These are phyloP conservation scores for Pristionchus arcanus DNA, from an alignment of 2,888 invertebrate genomes.

Conservation along the genomic window DNA sequence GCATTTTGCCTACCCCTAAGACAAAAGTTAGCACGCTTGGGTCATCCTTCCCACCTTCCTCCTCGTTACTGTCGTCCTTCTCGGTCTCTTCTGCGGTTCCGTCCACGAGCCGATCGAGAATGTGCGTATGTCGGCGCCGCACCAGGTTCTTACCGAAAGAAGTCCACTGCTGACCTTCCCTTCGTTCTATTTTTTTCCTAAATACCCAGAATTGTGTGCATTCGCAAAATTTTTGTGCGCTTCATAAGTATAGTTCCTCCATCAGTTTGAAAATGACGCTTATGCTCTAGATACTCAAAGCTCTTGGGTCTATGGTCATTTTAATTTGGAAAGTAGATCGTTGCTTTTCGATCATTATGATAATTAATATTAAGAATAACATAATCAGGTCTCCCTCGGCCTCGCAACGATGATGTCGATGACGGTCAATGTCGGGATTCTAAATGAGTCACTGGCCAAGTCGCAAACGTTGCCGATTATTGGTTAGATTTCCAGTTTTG, in stretches of 20 bases:
- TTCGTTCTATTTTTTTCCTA: too few species aligned
- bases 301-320: too few species aligned
- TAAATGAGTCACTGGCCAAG: slow-evolving; percentile 54
- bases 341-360: background rate
- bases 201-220: too few species aligned
- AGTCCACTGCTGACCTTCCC: too few species aligned
- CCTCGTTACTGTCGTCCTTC: slow-evolving; percentile 19
- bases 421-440: slow-evolving; percentile 53
- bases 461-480: slow-evolving; percentile 33
- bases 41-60: slow-evolving; percentile 37
- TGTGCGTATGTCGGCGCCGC: slow-evolving; percentile 6
- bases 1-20: background rate
- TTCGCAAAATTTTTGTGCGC: too few species aligned
- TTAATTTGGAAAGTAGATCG: too few species aligned
- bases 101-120: slow-evolving; percentile 47
- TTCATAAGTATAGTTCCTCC: too few species aligned
- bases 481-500: too few species aligned
- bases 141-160: background rate
- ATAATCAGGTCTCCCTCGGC: slow-evolving; percentile 34
- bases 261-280: too few species aligned
- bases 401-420: slow-evolving; percentile 55
- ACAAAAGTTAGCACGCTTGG: too few species aligned
- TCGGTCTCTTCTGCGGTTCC: slow-evolving; percentile 17
- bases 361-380: too few species aligned
- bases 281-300: too few species aligned